Evolutionary conservation across 2,113 vertebrate genomes (phyloP).

Genomic region (Catagonus wagneri): DNA sequence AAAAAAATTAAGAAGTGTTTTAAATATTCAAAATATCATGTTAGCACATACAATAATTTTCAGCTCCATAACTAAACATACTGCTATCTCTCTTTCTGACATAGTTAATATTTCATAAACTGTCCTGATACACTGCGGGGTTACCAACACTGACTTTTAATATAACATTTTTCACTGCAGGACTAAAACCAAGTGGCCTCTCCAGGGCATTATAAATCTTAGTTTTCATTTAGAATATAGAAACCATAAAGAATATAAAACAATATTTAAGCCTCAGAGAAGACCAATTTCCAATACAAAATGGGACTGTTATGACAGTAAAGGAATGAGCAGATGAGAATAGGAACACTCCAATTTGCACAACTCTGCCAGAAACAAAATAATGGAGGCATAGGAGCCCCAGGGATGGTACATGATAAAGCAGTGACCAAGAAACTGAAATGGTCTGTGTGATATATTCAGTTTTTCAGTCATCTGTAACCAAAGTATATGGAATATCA

Average conservation of each 20-base stretch:
- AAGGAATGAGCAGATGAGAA: conserved; percentile 82
- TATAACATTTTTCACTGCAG: conserved; percentile 86
- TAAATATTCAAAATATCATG: conserved; percentile 82
- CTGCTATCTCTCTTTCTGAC: conserved; percentile 75
- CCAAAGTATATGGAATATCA: background rate
- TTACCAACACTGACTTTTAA: conserved; percentile 84
- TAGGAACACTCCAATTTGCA: conserved; percentile 80
- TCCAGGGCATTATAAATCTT: conserved; percentile 86
- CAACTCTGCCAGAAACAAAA: conserved; percentile 76
- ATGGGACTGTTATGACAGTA: conserved; percentile 85
- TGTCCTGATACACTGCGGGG: conserved; percentile 82
- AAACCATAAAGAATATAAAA: conserved; percentile 85
- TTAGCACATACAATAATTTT: conserved; percentile 79
- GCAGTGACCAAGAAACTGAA: conserved; percentile 81
- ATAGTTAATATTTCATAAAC: conserved; percentile 86
- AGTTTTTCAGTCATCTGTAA: conserved; percentile 51
- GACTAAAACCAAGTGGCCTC: conserved; percentile 83
- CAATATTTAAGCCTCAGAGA: conserved; percentile 87
- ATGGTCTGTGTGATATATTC: conserved; percentile 45
- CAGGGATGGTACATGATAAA: conserved; percentile 57
- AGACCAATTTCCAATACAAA: conserved; percentile 87
- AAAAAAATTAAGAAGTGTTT: conserved; percentile 72
- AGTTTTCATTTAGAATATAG: conserved; percentile 86
- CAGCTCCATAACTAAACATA: conserved; percentile 72
- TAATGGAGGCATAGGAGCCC: conserved; percentile 48